Evolutionary conservation across 2,797 vertebrate genomes (phyloP), one percentile per base, ranked within the genome.

Genomic region (Clarias fuscus): DNA sequence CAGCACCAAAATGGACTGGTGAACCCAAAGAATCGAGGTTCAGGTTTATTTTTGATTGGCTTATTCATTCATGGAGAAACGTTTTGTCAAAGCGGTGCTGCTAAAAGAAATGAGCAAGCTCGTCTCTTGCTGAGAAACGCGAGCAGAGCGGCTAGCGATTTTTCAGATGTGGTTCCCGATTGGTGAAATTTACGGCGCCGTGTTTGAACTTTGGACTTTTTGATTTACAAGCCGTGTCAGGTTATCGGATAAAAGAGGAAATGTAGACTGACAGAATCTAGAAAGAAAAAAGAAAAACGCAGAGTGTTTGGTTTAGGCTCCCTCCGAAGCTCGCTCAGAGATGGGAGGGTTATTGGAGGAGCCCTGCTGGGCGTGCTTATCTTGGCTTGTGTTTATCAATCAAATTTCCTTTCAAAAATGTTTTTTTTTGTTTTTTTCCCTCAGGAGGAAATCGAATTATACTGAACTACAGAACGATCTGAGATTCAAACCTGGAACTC

Each of bases 301-400:
- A 84, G 86, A 83, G 88, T 90, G 92, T 93, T 93, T 93, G 90
- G 92, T 93, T 94, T 91, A 82, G 82, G 91, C 91, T 92, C 92
- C 11, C 76, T 84, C 71, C 89, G 84, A 53, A 85, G 86, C 90
- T 59, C 40, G 67, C 87, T 81, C 86, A 87, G 89, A 89, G 72
- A 77, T 48, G 10, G 86, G 76, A 62, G 84, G 86, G 86, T 87
- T 92, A 91, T 91, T 87, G 90, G 65, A 85, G 87, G 73, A 65
- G 84, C 65, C 88, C 91, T 80, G 64, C 88, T 88, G 88, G 87
- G 87, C 78, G 15, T 82, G 89, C 87, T 88, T 89, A 86, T 89
- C 90, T 58, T 27, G 88, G 89, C 88, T 89, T 83, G 64, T 82
- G 84, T 37, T 43, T 87, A 85, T 89, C 84, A 70, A 68, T 86